A percentile compares a stretch with the other conserved stretches of the same genome.
Evolutionary conservation across 35 echinoderm and acorn worm genomes (phyloP).

Genomic region (Strongylocentrotus purpuratus): DNA sequence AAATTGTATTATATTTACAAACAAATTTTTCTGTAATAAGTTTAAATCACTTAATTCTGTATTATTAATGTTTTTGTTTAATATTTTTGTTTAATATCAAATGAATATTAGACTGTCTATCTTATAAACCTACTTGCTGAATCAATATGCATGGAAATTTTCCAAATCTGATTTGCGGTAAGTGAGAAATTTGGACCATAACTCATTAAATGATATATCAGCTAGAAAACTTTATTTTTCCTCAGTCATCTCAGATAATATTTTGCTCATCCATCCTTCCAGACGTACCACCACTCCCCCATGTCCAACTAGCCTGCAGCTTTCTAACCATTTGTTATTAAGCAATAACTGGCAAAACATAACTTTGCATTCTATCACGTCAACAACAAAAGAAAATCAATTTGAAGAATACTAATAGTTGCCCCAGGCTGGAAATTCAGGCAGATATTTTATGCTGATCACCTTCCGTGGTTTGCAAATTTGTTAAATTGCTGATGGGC

Average conservation of each 20-base stretch:
- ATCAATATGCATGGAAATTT: neutral
- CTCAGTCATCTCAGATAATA: neutral
- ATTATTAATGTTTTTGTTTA: neutral
- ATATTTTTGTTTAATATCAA: too few species aligned
- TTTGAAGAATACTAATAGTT: neutral
- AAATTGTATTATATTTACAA: neutral
- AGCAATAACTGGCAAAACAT: neutral
- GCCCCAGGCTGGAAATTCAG: neutral
- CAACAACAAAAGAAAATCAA: constrained; percentile 9
- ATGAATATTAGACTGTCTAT: too few species aligned
- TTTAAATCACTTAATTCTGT: neutral
- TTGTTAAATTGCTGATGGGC: constrained; percentile 10
- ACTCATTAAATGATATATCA: neutral
- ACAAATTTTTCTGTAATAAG: too few species aligned
- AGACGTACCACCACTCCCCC: neutral
- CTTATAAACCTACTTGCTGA: neutral
- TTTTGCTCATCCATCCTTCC: neutral
- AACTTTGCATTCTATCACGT: constrained; percentile 14
- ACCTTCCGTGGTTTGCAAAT: constrained; percentile 1
- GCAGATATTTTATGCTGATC: neutral
- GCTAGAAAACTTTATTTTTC: neutral
- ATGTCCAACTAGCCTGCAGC: neutral
- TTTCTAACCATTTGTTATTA: neutral
- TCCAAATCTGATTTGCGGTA: neutral
- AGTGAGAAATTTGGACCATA: neutral